Conservation (phyloP, 92 coral and sea anemone genomes). For the Siderastrea radians region DNA sequence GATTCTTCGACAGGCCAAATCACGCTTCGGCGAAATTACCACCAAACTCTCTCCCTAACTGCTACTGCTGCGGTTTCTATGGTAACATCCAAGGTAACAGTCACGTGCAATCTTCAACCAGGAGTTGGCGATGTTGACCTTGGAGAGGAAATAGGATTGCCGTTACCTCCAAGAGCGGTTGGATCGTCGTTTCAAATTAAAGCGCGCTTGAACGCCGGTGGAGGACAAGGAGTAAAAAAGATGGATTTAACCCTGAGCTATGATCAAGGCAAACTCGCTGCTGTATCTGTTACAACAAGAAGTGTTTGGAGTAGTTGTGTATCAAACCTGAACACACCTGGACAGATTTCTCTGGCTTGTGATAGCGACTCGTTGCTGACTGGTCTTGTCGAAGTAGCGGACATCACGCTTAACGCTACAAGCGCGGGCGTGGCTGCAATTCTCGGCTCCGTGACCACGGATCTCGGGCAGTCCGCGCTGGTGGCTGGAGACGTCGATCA, state of each 20-base stretch:
- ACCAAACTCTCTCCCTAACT: conserved; percentile 43
- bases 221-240: conserved; percentile 8
- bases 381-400: conserved; percentile 50
- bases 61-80: conserved; percentile 52
- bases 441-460: conserved; percentile 49
- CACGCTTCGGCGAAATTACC: conserved; percentile 57
- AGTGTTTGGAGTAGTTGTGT: conserved; percentile 47
- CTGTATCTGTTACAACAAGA: conserved; percentile 21
- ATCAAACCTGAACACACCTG: conserved; percentile 25
- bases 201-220: conserved; percentile 60
- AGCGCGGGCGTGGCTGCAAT: conserved; percentile 34
- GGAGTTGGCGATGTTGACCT: conserved; percentile 57
- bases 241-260: conserved; percentile 50
- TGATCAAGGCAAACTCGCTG: conserved; percentile 29
- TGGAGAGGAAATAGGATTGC: conserved; percentile 53
- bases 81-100: conserved; percentile 22
- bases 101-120: conserved; percentile 64
- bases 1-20: conserved; percentile 60
- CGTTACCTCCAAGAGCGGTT: conserved; percentile 33
- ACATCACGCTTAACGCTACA: conserved; percentile 48
- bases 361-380: conserved; percentile 30
- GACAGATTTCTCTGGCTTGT: conserved; percentile 47
- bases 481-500: conserved; percentile 58
- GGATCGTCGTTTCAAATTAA: conserved; percentile 33
- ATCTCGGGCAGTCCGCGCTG: conserved; percentile 3